These are phyloP conservation scores for Dermatemys mawii DNA, from an alignment of 2,113 vertebrate genomes.

Conservation along the genomic window DNA sequence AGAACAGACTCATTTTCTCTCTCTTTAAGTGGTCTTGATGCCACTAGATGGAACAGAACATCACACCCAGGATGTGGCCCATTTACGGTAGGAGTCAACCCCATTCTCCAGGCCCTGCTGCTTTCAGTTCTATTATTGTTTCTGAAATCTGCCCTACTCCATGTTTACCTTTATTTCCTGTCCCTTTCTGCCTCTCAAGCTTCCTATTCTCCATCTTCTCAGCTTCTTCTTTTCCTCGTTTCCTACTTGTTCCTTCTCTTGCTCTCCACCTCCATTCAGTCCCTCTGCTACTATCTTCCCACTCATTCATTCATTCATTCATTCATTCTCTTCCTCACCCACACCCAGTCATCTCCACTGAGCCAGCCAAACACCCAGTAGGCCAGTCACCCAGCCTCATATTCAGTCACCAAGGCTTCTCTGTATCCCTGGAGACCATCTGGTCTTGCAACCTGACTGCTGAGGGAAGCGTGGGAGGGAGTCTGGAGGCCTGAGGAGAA, in stretches of 20 bases:
- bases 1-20: too few species aligned
- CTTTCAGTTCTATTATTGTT: background rate
- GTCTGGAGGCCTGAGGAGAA: background rate
- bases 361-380: background rate
- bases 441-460: background rate
- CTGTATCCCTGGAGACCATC: background rate
- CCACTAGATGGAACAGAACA: too few species aligned
- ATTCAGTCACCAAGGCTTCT: background rate
- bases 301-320: background rate
- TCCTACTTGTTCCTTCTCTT: background rate
- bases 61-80: background rate
- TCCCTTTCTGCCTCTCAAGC: background rate
- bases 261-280: background rate
- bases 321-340: background rate
- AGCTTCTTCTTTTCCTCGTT: background rate
- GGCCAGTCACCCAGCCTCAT: background rate
- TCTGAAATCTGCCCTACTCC: background rate
- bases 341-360: background rate
- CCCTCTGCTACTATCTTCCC: background rate
- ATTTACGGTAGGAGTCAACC: background rate
- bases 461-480: background rate
- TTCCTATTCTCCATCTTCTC: background rate
- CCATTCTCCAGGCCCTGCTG: background rate
- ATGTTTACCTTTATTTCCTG: background rate
- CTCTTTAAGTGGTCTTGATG: too few species aligned